These are phyloP conservation scores for Eptatretus atami DNA, from an alignment of 2,797 vertebrate species.

Conservation along the genomic window DNA sequence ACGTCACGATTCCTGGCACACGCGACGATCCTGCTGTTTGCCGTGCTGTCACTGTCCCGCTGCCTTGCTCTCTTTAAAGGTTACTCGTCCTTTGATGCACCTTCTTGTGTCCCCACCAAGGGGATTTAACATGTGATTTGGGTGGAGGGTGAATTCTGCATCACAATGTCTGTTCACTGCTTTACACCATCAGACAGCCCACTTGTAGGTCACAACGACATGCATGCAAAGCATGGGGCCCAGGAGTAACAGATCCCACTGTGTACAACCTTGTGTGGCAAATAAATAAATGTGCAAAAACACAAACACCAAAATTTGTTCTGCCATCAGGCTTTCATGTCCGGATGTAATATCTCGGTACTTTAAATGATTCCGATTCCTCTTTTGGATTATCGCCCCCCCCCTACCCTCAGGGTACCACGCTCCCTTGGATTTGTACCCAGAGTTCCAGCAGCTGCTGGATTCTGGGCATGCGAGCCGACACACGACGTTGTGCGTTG, in stretches of 20 bases:
- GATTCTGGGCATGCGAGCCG: conserved; percentile 36
- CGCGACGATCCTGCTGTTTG: conserved; percentile 34
- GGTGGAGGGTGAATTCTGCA: no score
- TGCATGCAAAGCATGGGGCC: no score
- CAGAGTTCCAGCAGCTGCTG: conserved; percentile 54
- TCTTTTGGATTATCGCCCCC: background rate
- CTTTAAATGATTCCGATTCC: background rate
- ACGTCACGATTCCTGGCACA: conserved; percentile 80
- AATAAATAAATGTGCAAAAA: no score
- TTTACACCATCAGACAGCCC: no score
- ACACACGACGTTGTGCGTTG: conserved; percentile 51
- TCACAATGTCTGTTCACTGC: no score
- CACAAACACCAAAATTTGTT: no score
- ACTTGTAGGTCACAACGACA: no score
- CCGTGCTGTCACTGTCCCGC: conserved; percentile 50
- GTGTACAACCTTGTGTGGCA: no score
- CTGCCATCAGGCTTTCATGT: no score
- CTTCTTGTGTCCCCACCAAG: no score
- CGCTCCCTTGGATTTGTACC: conserved; percentile 70
- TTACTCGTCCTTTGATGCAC: conserved; percentile 12
- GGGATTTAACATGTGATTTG: no score
- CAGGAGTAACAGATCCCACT: no score
- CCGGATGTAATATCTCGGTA: background rate
- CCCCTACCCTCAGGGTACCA: conserved; percentile 37
- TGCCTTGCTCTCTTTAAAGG: conserved; percentile 78